These are phyloP conservation scores for Sibirionetta formosa DNA, from an alignment of 2,797 vertebrate genomes.

Conservation along the genomic window DNA sequence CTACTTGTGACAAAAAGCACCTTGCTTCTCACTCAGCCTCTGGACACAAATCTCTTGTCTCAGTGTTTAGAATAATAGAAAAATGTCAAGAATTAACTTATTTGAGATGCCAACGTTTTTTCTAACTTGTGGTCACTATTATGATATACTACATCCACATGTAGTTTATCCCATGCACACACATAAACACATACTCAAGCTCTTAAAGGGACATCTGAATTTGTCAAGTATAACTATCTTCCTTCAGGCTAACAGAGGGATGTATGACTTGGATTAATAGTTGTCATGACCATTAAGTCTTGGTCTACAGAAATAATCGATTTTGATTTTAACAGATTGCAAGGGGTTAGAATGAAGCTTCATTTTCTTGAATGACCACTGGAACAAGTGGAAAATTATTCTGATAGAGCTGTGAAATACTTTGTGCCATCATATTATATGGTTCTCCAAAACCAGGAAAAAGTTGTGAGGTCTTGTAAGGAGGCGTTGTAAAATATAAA, in stretches of 20 bases:
- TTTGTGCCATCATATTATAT: background rate
- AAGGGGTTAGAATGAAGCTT: background rate
- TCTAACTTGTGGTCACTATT: background rate
- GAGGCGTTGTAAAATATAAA: constrained; percentile 58
- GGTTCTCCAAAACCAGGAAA: constrained; percentile 25
- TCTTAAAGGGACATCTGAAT: background rate
- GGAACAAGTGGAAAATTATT: background rate
- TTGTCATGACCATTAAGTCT: background rate
- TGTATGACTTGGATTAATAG: background rate
- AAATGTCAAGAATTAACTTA: background rate
- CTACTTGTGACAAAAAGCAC: background rate
- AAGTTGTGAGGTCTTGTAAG: background rate
- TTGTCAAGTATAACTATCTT: background rate
- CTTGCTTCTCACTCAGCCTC: background rate
- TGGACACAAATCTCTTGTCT: background rate
- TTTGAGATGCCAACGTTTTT: background rate
- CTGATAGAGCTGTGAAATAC: background rate
- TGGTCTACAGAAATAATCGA: constrained; percentile 22
- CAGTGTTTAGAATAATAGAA: background rate
- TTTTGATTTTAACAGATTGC: constrained; percentile 16
- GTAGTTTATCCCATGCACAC: background rate
- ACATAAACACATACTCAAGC: background rate
- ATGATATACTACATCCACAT: fast-evolving
- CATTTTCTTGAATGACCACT: background rate
- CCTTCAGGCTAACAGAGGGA: constrained; percentile 13